A percentile compares a stretch with the other conserved stretches of the same genome.
Conservation (phyloP, 2,113 vertebrate genomes). For the Bucco capensis region DNA sequence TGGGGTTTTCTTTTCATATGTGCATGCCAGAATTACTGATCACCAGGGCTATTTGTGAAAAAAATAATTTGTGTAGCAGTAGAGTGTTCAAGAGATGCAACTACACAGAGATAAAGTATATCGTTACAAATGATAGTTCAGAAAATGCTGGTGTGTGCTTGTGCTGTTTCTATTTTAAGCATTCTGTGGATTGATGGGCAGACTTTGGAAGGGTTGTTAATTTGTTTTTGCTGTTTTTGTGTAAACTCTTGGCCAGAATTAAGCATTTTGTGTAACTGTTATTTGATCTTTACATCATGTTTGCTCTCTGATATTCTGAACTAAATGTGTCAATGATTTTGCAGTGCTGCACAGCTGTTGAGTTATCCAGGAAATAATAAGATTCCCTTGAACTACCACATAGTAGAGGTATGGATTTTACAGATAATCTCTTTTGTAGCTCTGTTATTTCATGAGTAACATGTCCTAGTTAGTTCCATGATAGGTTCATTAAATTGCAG, state of each 20-base stretch:
- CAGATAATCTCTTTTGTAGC: not conserved
- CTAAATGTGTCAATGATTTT: not conserved
- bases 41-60: not conserved
- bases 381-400: conserved; percentile 98
- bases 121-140: not conserved
- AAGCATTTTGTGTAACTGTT: not conserved
- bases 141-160: not conserved
- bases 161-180: not conserved
- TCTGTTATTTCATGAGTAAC: not conserved
- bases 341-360: conserved; percentile 92
- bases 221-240: not conserved
- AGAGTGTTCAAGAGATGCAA: not conserved
- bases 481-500: not conserved
- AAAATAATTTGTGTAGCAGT: not conserved
- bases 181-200: not conserved
- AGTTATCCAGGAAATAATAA: conserved; percentile 98
- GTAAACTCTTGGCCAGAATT: not conserved
- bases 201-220: not conserved
- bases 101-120: not conserved
- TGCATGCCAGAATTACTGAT: not conserved
- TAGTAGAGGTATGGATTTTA: conserved; percentile 87
- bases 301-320: not conserved
- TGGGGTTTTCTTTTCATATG: not conserved
- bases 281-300: not conserved
- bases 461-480: not conserved